phyloP scores from a whole-genome alignment of 2,888 invertebrate species.

The Pammene aurita region DNA sequence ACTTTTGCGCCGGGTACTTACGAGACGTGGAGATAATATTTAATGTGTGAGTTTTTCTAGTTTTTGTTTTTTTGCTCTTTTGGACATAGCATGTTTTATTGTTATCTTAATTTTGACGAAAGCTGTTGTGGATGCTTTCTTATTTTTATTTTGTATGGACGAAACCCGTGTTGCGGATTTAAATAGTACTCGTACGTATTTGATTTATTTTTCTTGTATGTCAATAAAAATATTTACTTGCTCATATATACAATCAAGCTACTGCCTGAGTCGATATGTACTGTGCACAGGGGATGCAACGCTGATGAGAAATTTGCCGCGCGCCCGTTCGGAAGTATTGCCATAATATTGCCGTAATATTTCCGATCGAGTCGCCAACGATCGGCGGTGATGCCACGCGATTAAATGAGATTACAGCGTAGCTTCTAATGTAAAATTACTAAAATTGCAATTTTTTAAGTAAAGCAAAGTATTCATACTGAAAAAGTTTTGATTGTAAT shows the following conservation, averaged over 20 bases:
- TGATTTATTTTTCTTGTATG: no score
- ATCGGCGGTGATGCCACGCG: conserved; percentile 16
- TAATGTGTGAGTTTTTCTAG: no score
- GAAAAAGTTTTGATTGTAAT: not conserved
- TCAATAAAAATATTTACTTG: no score
- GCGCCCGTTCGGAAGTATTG: conserved; percentile 67
- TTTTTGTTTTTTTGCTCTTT: no score
- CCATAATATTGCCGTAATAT: conserved; percentile 34
- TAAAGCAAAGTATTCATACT: not conserved
- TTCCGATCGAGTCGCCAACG: conserved; percentile 22
- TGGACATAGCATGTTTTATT: no score
- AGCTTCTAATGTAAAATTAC: conserved; percentile 11
- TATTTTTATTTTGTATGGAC: no score
- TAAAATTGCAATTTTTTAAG: not conserved
- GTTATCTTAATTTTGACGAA: no score
- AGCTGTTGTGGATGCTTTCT: no score
- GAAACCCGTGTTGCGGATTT: no score
- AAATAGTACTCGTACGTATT: no score
- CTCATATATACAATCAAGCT: not conserved
- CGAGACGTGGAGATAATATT: no score
- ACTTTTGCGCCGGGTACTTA: no score
- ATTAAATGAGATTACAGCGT: conserved; percentile 29
- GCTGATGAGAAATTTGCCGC: conserved; percentile 76
- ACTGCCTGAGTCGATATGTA: not conserved
- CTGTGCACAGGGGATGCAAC: conserved; percentile 9